phyloP scores from a whole-genome alignment of 2,797 vertebrate genomes.

The Micropoecilia bifurca region DNA sequence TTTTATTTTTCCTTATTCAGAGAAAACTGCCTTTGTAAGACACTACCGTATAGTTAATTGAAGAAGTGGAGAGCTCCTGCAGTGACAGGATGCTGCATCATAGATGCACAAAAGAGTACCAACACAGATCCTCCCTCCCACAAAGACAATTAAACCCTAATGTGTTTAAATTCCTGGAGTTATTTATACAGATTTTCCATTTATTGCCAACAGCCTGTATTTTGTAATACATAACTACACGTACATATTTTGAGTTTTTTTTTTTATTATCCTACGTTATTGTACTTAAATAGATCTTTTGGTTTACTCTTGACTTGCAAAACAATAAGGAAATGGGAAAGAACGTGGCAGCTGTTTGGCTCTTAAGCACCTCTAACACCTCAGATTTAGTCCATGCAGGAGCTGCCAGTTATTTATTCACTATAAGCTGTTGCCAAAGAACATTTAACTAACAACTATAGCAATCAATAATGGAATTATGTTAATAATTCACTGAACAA shows the following conservation, averaged over 20 bases:
- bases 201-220: background rate
- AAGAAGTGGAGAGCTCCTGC: background rate
- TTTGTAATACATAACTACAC: background rate
- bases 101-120: background rate
- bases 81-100: background rate
- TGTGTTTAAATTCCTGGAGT: background rate
- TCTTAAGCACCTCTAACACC: slow-evolving; percentile 10
- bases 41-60: background rate
- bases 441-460: slow-evolving; percentile 69
- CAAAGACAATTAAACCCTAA: no score
- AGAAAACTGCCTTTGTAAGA: background rate
- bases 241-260: background rate
- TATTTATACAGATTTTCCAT: background rate
- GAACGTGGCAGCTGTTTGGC: slow-evolving; percentile 10
- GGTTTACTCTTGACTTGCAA: background rate
- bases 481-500: slow-evolving; percentile 85
- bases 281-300: background rate
- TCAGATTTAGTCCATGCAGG: slow-evolving; percentile 8
- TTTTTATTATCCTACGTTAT: no score
- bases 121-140: background rate
- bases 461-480: slow-evolving; percentile 78
- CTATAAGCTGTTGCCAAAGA: slow-evolving; percentile 46
- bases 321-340: background rate
- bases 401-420: slow-evolving; percentile 61
- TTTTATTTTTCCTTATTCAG: background rate